Percentiles rank a stretch among this genome's conserved stretches.
phyloP scores from a whole-genome alignment of 2,797 vertebrate species.

The Anguilla obscura region DNA sequence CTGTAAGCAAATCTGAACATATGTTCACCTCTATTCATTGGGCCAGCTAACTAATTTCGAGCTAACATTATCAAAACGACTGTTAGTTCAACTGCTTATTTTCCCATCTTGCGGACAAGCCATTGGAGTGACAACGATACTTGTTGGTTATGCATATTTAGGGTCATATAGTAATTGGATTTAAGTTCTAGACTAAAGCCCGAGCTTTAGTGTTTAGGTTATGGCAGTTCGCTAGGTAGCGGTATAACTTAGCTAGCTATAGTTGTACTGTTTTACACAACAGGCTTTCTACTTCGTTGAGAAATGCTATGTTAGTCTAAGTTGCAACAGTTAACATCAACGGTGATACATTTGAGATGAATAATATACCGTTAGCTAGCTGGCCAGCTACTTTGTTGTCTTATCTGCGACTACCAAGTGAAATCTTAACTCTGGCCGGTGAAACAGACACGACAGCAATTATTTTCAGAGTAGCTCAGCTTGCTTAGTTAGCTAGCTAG shows the following conservation, averaged over 20 bases:
- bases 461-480: background rate
- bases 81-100: too few species aligned
- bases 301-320: background rate
- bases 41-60: background rate
- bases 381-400: background rate
- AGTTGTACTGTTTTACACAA: background rate
- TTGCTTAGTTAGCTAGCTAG: slow-evolving; percentile 8
- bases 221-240: background rate
- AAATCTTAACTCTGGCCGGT: background rate
- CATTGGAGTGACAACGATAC: background rate
- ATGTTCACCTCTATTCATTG: background rate
- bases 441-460: slow-evolving; percentile 23
- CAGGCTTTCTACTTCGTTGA: background rate
- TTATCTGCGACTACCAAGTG: background rate
- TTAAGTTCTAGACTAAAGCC: background rate
- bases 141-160: background rate
- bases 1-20: background rate
- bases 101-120: too few species aligned
- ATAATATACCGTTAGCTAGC: background rate
- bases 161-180: background rate
- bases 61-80: background rate
- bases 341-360: background rate
- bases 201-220: background rate
- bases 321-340: background rate
- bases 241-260: background rate